Base-by-base conservation (phyloP, 2,797 vertebrate species). In the Halcyon badia region DNA sequence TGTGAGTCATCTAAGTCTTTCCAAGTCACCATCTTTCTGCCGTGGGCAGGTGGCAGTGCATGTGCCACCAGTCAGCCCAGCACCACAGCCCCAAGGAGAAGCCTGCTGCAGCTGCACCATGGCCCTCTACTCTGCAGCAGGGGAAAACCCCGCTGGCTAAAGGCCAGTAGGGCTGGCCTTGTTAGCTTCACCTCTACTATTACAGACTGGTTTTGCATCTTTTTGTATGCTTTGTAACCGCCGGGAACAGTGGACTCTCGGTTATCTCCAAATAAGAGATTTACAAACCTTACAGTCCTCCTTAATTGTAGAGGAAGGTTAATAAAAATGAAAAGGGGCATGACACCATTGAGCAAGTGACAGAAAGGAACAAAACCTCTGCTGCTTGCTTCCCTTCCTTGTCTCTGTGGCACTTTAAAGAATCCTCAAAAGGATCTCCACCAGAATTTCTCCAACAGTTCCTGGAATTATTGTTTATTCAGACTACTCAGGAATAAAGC, bases 61-160 rank as follows among this genome's bases (percentile, higher is more conserved):
- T 0, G 3, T 91, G 76, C 28, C 16, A 30, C 61, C 20, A 58
- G 68, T 14, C 37, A 58, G 61, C 77, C 72, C 68, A 18, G 41
- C 0, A 0, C 56, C 0, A 0, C 46, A 60, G 51, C 24, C 49
- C 25, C 1, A 1, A 8, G 39, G n/a, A 39, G 28, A 54, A 30
- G 37, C 6, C 5, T 52, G 33, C 35, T 76, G 95, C 83, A 87
- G 66, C 70, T 86, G 95, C 73, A 52, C 24, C 1, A 0, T 0
- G 3, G 61, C 37, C 24, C 35, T 31, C 39, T 41, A 60, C 0
- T 31, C 39, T 41, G 64, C 0, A 0, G 28, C 9, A 6, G 52
- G 26, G 83, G 72, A 93, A 93, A 48, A 46, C 83, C 85, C 90
- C 85, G 4, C 22, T 2, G 2, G 14, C 33, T 60, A 1, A 42